Conservation (phyloP, 2,888 invertebrate species). For the Sinodicranocentrus sp. region DNA sequence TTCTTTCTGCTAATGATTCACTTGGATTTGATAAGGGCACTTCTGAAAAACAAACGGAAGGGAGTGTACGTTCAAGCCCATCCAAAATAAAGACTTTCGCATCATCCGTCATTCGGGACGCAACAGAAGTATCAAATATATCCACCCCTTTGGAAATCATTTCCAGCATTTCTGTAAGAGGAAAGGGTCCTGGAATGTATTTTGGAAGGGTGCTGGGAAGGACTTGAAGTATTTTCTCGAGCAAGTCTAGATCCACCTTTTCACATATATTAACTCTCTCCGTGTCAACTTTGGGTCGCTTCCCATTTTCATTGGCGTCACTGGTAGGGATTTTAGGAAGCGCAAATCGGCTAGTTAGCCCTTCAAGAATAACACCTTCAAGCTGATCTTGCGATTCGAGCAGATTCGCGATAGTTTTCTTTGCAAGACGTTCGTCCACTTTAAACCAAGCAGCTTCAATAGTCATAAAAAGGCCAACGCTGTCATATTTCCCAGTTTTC, state of each 20-base stretch:
- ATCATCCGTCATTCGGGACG: conserved; percentile 84
- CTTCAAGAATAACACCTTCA: conserved; percentile 89
- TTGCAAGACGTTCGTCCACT: conserved; percentile 83
- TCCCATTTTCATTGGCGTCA: conserved; percentile 82
- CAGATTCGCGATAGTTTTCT: conserved; percentile 82
- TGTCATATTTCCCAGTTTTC: neutral
- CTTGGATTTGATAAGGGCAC: neutral
- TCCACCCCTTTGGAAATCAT: conserved; percentile 90
- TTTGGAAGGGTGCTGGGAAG: conserved; percentile 85
- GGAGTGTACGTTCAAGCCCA: conserved; percentile 28
- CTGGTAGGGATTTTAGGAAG: neutral
- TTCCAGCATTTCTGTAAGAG: conserved; percentile 85
- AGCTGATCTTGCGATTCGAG: conserved; percentile 79
- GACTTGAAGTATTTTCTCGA: conserved; percentile 79
- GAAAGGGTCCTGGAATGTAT: conserved; percentile 89
- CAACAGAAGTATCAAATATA: conserved; percentile 92
- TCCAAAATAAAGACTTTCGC: conserved; percentile 85
- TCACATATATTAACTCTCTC: conserved; percentile 80
- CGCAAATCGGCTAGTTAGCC: conserved; percentile 80
- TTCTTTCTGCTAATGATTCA: conserved; percentile 51
- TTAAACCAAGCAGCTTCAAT: conserved; percentile 87
- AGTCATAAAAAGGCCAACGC: conserved; percentile 57
- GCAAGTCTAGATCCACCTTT: conserved; percentile 80
- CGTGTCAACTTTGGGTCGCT: conserved; percentile 77
- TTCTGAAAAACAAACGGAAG: neutral